Base-by-base conservation (phyloP, 1,140 invertebrate genomes). In the Nymphalis io region DNA sequence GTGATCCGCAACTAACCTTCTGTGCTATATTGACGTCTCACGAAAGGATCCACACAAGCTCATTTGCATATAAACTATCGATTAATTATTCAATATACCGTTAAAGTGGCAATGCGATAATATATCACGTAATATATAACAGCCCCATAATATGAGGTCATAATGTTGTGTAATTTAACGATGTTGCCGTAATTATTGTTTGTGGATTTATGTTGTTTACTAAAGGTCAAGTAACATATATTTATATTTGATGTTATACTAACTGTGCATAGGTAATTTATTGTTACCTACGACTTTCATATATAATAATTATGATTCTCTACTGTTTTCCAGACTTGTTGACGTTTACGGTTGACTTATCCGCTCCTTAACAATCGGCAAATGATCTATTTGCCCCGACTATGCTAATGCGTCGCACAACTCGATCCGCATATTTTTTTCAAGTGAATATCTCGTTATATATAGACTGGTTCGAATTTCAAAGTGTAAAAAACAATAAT, bases 11-110 rank as follows among this genome's bases (percentile, higher is more conserved):
- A 62, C 39, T 70, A 70, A 70, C 68, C 68, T 70, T 27, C 53
- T 33, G 68, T 63, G 53, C 68, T 58, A 63, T 59, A 62, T 59
- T 66, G 55, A 58, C 64, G 48, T 58, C 60, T 63, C 68, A 70
- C 60, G 68, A 63, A 69, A 63, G 38, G 21, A 57, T 55, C 67
- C 42, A 61, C 63, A n/a, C 16, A 20, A 51, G 42, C 27, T 39
- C 20, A 62, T 70, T 70, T 70, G 68, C 68, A 70, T 70, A 55
- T 61, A 61, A 68, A 68, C 48, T 62, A 68, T 68, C 48, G 53
- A 59, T 70, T 70, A 62, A 70, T 70, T 70, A 63, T 63, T 55
- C 67, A 57, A 68, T 46, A 61, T 68, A 63, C 60, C 60, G 60
- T 53, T 63, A 51, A 53, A 39, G 60, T 63, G 60, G 53, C 60